A percentile compares a stretch with the other conserved stretches of the same genome.
Evolutionary conservation across 2,113 vertebrate genomes (phyloP).

Genomic region (Pterocles burchelli): DNA sequence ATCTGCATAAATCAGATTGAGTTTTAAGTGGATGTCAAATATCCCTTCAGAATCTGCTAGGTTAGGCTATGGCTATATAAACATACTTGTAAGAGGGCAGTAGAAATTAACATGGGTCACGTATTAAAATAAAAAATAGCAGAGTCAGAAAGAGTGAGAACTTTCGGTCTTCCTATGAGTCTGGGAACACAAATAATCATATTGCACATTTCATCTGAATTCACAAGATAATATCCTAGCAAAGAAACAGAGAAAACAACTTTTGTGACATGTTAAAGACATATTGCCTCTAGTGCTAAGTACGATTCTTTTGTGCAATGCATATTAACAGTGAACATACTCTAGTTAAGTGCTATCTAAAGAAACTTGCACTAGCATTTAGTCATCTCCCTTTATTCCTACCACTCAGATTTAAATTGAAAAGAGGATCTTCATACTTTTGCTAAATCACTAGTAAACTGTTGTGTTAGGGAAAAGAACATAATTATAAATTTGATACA

Average conservation of each 20-base stretch:
- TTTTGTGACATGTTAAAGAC: neutral
- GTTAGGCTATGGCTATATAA: neutral
- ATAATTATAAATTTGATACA: neutral
- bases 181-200: neutral
- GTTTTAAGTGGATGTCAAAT: neutral
- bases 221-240: neutral
- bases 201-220: neutral
- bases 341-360: neutral
- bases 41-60: neutral
- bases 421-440: neutral
- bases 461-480: neutral
- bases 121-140: neutral
- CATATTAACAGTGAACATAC: neutral
- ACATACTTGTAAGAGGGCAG: neutral
- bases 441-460: neutral
- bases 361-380: neutral
- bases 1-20: neutral
- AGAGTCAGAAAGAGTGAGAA: neutral
- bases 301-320: neutral
- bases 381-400: neutral
- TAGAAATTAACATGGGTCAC: neutral
- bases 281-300: neutral
- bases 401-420: neutral
- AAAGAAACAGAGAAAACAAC: neutral
- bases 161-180: neutral